Evolutionary conservation across 2,113 vertebrate species (phyloP), one percentile per base, ranked within the genome.

Genomic region (Hucho hucho): DNA sequence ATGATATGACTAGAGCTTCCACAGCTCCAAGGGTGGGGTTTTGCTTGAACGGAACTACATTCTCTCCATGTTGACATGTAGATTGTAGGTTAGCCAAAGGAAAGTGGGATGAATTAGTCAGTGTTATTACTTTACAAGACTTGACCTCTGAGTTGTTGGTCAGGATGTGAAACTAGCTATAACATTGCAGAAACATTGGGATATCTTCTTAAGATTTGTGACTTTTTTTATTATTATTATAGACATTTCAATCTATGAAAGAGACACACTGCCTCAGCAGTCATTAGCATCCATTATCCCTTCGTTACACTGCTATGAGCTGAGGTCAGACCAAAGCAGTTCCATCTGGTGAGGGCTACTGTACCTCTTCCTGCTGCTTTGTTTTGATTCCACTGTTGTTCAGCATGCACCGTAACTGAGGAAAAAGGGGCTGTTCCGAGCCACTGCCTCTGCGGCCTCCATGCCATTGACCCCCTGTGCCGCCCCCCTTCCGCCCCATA

Each of bases 341-440:
- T 87, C 79, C 79, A 80, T 81, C 69, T 82, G 83, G 59, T 64
- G 77, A 76, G 0, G n/a, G 77, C 76, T 74, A 67, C 76, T 74
- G 78, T 53, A 32, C 66, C 75, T 76, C 76, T 69, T 74, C 75
- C 77, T 64, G 58, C 73, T 74, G 66, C 56, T 56, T 64, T 81
- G 80, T 82, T 87, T 84, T 47, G 68, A 81, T 70, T 64, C 22
- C 63, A 29, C 37, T 70, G 78, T 46, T 3, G 61, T 72, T 68
- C 37, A 20, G 71, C 43, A 14, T 47, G 37, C 67, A 43, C 37
- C 37, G 7, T 86, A 73, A 72, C 61, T 81, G 26, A 69, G n/a
- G 68, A 66, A 72, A 77, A 83, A 68, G n/a, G 32, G 26, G 14
- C 28, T 66, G 63, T 65, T 66, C 49, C 20, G 65, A 64, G 70